Evolutionary conservation across 2,888 invertebrate species (phyloP), one percentile per base, ranked within the genome.

Genomic region (Entomobrya multifasciata): DNA sequence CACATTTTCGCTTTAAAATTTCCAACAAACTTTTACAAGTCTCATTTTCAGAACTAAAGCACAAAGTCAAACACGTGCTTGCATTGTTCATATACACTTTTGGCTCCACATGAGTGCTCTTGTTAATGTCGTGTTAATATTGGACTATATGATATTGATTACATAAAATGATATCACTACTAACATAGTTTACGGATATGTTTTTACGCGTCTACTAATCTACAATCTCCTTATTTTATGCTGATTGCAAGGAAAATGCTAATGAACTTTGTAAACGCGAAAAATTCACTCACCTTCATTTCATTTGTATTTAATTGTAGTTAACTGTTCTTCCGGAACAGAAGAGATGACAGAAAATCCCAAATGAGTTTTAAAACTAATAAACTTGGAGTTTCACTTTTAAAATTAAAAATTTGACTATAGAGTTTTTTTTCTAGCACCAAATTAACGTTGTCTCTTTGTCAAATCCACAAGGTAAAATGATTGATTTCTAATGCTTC

Each of bases 1-100:
- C 41, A 44, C 67, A 30, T 30, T 70, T n/a, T 70, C n/a, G 70
- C 70, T 70, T 25, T 47, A 70, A 25, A 70, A 70, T 70, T 70
- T 70, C 47, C 70, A 70, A 47, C 47, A 70, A 70, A 47, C 47
- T 47, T 27, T 70, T 17, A 8, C 36, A 70, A 47, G 25, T 47
- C 44, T 47, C n/a, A 70, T 44, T 49, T 70, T 36, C 36, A 8
- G 8, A 36, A 36, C 36, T 36, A 25, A 67, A 70, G 25, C 70
- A 70, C 13, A 3, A 11, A 70, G 70, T 49, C 70, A 70, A 47
- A 25, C 70, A 70, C 70, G 70, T 70, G 70, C 8, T 30, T 13
- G 27, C 6, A n/a, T n/a, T 47, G 44, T 36, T 36, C 36, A 6
- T 6, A 36, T 36, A 36, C 36, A 36, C 49, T 10, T 49, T 36